Percentiles rank a stretch among this genome's conserved stretches.
Conservation (phyloP, 2,113 vertebrate genomes). For the Lepus timidus region DNA sequence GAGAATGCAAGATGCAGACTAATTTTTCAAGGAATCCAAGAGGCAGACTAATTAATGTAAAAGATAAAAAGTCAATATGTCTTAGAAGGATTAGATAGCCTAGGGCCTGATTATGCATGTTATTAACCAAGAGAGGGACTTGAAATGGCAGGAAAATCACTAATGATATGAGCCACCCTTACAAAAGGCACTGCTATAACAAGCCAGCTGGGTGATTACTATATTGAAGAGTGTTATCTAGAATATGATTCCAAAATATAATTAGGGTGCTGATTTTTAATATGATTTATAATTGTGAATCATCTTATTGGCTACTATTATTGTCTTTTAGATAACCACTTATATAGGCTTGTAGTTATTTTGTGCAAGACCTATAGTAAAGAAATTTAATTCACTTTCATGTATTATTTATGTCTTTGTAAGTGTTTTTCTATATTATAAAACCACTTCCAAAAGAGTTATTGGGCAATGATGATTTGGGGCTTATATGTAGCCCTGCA, state of each 20-base stretch:
- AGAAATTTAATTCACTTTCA: conserved; percentile 69
- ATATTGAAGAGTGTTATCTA: conserved; percentile 16
- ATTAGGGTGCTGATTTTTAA: conserved; percentile 48
- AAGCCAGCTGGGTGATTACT: neutral
- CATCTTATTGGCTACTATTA: conserved; percentile 52
- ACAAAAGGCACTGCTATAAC: neutral
- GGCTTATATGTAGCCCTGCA: conserved; percentile 53
- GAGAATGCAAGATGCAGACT: neutral
- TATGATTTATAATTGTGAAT: conserved; percentile 52
- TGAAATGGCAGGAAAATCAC: conserved; percentile 32
- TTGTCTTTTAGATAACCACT: conserved; percentile 59
- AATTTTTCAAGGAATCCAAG: neutral
- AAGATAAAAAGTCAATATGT: conserved; percentile 28
- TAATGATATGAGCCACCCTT: neutral
- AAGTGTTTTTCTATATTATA: conserved; percentile 60
- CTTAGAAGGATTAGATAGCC: conserved; percentile 5
- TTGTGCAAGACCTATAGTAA: conserved; percentile 52
- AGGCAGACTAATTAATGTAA: conserved; percentile 30
- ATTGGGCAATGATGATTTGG: conserved; percentile 71
- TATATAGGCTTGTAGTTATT: conserved; percentile 67
- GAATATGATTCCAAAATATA: conserved; percentile 63
- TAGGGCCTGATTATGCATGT: neutral
- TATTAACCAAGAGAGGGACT: conserved; percentile 19
- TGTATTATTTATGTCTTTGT: conserved; percentile 70
- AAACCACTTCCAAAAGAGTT: conserved; percentile 72